Evolutionary conservation across 2,888 invertebrate species (phyloP).

Genomic region (Invenusta paracnida): DNA sequence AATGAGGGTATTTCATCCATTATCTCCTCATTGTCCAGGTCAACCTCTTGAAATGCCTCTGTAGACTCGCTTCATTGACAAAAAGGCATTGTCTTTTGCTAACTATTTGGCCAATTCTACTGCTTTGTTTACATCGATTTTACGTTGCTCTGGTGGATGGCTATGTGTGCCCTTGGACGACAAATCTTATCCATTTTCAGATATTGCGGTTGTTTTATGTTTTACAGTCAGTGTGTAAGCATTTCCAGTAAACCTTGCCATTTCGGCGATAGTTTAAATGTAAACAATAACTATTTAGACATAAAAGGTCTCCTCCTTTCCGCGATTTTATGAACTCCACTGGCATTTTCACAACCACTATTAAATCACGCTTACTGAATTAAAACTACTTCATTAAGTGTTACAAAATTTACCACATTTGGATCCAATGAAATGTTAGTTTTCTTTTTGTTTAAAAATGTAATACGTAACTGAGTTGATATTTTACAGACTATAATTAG

Average conservation of each 20-base stretch:
- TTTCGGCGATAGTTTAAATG: not conserved
- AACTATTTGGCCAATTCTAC: not conserved
- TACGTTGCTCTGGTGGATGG: not conserved
- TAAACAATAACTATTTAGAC: not conserved
- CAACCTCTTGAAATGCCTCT: not conserved
- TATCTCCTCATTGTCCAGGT: no score
- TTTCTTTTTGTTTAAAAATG: no score
- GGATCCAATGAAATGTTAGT: no score
- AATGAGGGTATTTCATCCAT: no score
- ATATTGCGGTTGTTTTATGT: not conserved
- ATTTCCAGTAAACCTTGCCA: not conserved
- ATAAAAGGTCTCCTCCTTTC: not conserved
- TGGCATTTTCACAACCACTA: not conserved
- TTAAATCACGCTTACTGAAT: no score
- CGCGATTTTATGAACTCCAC: not conserved
- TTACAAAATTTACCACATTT: no score
- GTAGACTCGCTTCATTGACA: not conserved
- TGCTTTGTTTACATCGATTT: not conserved
- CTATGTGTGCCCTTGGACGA: not conserved
- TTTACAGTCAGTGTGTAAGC: not conserved
- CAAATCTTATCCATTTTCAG: not conserved
- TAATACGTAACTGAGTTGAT: no score
- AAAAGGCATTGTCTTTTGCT: not conserved
- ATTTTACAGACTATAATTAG: no score
- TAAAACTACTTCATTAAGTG: no score